Evolutionary conservation across 2,888 invertebrate species (phyloP).

Genomic region (Ormyrus thymus): DNA sequence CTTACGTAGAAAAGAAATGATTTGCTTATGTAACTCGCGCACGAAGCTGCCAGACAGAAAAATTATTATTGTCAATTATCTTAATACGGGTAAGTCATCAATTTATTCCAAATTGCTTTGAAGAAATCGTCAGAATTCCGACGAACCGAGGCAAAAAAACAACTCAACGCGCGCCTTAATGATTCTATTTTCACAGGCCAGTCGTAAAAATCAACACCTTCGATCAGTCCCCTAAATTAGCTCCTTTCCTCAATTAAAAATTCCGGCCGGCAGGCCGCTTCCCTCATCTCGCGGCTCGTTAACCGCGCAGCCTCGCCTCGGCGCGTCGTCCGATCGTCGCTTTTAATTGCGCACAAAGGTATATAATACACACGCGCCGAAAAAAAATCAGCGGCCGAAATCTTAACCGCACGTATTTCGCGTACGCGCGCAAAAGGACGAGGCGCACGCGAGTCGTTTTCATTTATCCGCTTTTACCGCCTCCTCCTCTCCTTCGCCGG

Average conservation of each 20-base stretch:
- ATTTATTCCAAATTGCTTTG: background rate
- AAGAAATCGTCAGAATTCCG: background rate
- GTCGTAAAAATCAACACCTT: no score
- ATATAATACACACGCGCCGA: background rate
- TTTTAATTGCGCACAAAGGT: conserved; percentile 29
- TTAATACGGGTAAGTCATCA: conserved; percentile 6
- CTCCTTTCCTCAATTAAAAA: no score
- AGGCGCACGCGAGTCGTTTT: background rate
- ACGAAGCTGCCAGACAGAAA: background rate
- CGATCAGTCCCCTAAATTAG: no score
- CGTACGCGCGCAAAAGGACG: background rate
- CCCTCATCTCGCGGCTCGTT: no score
- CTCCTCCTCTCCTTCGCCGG: background rate
- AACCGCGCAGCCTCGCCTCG: no score
- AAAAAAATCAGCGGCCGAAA: conserved; percentile 35
- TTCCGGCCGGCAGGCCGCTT: no score
- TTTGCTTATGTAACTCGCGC: conserved; percentile 4
- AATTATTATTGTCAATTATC: conserved; percentile 24
- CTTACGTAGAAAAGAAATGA: conserved; percentile 27
- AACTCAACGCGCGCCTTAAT: no score
- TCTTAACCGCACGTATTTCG: background rate
- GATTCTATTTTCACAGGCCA: no score
- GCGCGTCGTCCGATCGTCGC: background rate
- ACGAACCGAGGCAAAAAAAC: background rate
- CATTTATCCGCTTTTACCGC: conserved; percentile 1